Evolutionary conservation across 2,113 vertebrate species (phyloP), one percentile per base, ranked within the genome.

Genomic region (Aptenodytes patagonicus): DNA sequence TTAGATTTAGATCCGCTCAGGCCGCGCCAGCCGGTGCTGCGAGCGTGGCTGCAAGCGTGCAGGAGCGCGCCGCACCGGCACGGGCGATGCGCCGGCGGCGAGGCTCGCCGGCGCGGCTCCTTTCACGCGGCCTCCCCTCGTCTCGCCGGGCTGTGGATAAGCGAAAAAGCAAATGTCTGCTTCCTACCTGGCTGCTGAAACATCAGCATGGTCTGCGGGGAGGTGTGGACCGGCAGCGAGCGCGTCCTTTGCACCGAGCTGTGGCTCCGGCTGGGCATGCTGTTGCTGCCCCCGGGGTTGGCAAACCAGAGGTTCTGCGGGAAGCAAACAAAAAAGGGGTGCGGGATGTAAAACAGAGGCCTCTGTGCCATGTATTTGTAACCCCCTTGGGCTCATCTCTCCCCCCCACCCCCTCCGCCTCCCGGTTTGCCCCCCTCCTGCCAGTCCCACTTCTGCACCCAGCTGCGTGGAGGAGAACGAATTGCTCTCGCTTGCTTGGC

Each of bases 231-330:
- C 0, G 99, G 99, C 95, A 99, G 98, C 4, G 99, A 99, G 91
- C 99, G 99, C 6, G 99, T 99, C 97, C 99, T 98, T 85, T 99
- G 99, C 77, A 99, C 99, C 0, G 99, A 99, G 98, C 99, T 99
- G 99, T 99, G 99, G 72, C 98, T 99, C 44, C 99, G 98, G 97
- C 99, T 99, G 57, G 99, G 99, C 99, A 99, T 99, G 97, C 99
- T 99, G 97, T 99, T 99, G 97, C 99, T 99, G 97, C 99, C 99
- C 29, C 99, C 99, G 0, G 99, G 99, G 97, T 99, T 99, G 90
- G 99, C 99, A 71, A 99, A 99, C 99, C 99, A 99, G 66, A 99
- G 98, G 97, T 99, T 99, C 99, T 99, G 95, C 2, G 13, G 87
- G 96, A 77, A 97, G 80, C 71, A 65, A 95, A 86, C 8, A 4